These are phyloP conservation scores for Ptychodera flava DNA, from an alignment of 35 echinoderm and acorn worm species.

Conservation along the genomic window DNA sequence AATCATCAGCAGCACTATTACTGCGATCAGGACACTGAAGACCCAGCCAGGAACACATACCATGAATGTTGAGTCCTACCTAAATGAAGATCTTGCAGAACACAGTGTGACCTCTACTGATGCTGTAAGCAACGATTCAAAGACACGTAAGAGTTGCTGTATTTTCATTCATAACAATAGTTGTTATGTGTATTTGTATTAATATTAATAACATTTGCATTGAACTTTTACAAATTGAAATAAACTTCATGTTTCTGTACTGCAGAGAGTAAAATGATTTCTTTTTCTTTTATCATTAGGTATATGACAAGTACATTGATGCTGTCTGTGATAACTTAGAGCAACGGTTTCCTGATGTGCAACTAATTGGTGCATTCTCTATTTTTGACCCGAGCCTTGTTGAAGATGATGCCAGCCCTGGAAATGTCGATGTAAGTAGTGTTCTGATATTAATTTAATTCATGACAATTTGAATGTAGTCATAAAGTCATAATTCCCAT, in stretches of 20 bases:
- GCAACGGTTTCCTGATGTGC: constrained; percentile 13
- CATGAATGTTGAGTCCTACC: neutral
- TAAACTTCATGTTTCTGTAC: no score
- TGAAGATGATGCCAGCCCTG: no score
- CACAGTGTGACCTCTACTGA: neutral
- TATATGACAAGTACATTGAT: constrained; percentile 10
- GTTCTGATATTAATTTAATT: no score
- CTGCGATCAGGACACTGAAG: neutral
- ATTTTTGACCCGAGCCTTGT: neutral
- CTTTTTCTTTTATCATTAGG: neutral
- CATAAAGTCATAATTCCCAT: no score
- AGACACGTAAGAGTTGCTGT: neutral
- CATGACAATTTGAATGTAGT: no score
- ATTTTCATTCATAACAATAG: neutral
- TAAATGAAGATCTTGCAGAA: neutral
- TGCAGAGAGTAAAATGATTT: neutral
- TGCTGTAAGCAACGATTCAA: neutral
- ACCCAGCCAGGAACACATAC: neutral
- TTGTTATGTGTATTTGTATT: neutral
- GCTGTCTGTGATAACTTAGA: constrained; percentile 6
- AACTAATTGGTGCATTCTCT: constrained; percentile 17
- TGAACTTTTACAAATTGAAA: no score
- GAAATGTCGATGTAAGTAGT: no score
- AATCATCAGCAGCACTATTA: neutral
- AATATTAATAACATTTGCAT: no score